Evolutionary conservation across 2,888 invertebrate species (phyloP), one percentile per base, ranked within the genome.

Genomic region (Fabriciana adippe): DNA sequence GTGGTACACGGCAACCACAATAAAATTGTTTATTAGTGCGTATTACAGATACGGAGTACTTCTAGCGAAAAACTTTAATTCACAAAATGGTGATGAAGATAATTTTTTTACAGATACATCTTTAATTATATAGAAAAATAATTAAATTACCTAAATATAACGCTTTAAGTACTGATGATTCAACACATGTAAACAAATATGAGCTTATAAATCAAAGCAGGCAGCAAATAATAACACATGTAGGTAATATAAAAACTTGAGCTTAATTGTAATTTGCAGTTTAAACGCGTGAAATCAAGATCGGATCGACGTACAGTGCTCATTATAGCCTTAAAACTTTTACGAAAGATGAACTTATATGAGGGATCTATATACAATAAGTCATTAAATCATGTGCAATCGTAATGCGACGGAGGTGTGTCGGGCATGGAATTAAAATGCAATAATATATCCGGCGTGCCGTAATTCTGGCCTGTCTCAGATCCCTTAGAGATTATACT

Each of bases 381-480:
- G 82, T 79, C 83, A 84, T 80, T 91, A 90, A 89, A 91, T 91
- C 88, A 90, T 60, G 48, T 86, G 83, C 84, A 83, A 85, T 80
- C 82, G 81, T 86, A 89, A 86, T 84, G 85, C 87, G 85, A 87
- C 84, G 83, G 85, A 85, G 90, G 90, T 86, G 92, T 88, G 90
- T 80, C 84, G 78, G 76, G 79, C 75, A 79, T 82, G 79, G 86
- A 90, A 91, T 92, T 92, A 92, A 92, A 92, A 91, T 85, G 90
- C 91, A 90, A 89, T 92, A 92, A 91, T 90, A 90, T 88, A 82
- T 84, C 81, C 81, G 75, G 79, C 81, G 81, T 79, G 84, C 84
- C 79, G 85, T 90, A 90, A 89, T 89, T 83, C 88, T 82, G 87
- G 85, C 85, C 89, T 90, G 90, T 88, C 90, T 86, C 86, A 81